Evolutionary conservation across 37 sponge, comb jelly and placozoan genomes (phyloP).

Genomic region (Halisarca cf. caerulea): DNA sequence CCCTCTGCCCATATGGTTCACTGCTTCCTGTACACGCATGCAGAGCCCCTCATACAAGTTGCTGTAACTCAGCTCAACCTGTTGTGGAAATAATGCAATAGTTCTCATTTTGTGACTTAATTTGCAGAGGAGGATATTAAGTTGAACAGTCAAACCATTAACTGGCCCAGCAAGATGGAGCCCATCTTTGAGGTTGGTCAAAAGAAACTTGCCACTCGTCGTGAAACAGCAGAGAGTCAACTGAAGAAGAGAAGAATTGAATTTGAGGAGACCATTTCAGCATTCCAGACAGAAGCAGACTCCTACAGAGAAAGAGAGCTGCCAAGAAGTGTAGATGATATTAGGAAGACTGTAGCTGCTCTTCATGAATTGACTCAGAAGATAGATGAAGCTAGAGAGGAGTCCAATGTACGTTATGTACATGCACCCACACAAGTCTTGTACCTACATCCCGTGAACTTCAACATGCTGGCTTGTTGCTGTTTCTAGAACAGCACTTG

Average conservation of each 20-base stretch:
- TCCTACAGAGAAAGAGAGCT: constrained; percentile 65
- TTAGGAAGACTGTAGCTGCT: constrained; percentile 43
- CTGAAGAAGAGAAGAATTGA: constrained; percentile 58
- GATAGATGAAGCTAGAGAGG: constrained; percentile 69
- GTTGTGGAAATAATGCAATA: not conserved
- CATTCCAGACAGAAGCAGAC: constrained; percentile 63
- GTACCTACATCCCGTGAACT: too few relatives aligned
- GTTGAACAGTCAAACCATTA: constrained; percentile 87
- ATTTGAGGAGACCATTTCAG: constrained; percentile 55
- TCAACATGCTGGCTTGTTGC: too few relatives aligned
- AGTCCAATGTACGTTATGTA: constrained; percentile 58
- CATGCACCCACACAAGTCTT: not conserved
- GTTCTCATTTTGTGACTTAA: not conserved
- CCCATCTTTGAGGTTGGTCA: constrained; percentile 92
- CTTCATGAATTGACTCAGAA: constrained; percentile 56
- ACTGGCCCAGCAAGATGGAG: constrained; percentile 91
- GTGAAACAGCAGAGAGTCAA: constrained; percentile 77
- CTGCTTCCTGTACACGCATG: too few relatives aligned
- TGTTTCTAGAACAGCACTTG: too few relatives aligned
- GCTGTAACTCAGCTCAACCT: too few relatives aligned
- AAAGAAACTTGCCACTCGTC: constrained; percentile 59
- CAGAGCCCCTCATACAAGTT: too few relatives aligned
- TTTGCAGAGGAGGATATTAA: constrained; percentile 87
- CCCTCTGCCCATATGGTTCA: too few relatives aligned
- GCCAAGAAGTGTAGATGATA: constrained; percentile 66